phyloP scores from a whole-genome alignment of 1,140 invertebrate species.

The Drosophila jambulina region DNA sequence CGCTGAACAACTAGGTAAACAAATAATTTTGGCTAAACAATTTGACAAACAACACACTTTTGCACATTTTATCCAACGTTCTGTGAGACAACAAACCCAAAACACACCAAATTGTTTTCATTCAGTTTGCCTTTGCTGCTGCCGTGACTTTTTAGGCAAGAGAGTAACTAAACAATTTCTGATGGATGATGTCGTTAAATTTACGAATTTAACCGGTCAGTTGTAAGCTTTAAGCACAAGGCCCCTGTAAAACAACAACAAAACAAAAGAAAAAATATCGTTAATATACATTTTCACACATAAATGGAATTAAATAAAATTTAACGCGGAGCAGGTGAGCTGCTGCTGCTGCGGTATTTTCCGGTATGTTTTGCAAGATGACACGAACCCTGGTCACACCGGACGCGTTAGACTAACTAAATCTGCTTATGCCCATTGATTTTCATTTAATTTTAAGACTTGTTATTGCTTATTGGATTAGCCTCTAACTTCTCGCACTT shows the following conservation, averaged over 20 bases:
- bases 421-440: slow-evolving; percentile 48
- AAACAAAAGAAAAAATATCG: slow-evolving; percentile 3
- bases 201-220: slow-evolving; percentile 60
- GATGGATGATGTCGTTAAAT: slow-evolving; percentile 50
- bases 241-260: slow-evolving; percentile 10
- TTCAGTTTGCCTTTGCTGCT: slow-evolving; percentile 21
- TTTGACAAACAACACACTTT: slow-evolving; percentile 80
- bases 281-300: slow-evolving; percentile 4
- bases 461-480: slow-evolving; percentile 10
- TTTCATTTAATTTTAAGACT: slow-evolving; percentile 44
- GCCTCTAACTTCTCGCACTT: not conserved
- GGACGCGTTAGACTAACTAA: slow-evolving; percentile 25
- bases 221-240: slow-evolving; percentile 29
- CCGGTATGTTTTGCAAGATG: slow-evolving; percentile 40
- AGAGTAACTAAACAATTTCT: slow-evolving; percentile 40
- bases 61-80: slow-evolving; percentile 70
- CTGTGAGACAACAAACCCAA: slow-evolving; percentile 49
- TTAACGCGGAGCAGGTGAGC: not conserved
- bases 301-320: not conserved
- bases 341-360: slow-evolving; percentile 52
- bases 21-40: slow-evolving; percentile 80
- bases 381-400: slow-evolving; percentile 53
- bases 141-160: slow-evolving; percentile 55
- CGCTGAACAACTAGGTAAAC: slow-evolving; percentile 72
- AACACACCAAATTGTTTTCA: slow-evolving; percentile 24